phyloP scores from a whole-genome alignment of 1,140 invertebrate species.

The Maniola jurtina region DNA sequence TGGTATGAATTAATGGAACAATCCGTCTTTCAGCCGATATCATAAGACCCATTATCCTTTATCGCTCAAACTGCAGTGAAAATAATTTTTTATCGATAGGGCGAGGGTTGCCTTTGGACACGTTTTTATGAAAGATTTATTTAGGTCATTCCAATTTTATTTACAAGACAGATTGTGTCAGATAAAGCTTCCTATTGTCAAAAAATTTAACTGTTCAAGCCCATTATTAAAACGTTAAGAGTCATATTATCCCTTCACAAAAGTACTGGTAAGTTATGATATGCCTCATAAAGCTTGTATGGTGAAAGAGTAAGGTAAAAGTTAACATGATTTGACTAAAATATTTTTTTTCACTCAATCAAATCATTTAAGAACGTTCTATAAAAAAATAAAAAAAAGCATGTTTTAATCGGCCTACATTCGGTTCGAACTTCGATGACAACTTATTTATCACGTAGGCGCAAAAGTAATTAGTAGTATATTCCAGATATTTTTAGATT shows the following conservation, averaged over 20 bases:
- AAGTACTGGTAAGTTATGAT: conserved; percentile 26
- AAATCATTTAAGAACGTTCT: neutral
- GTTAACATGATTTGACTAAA: neutral
- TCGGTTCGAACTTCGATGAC: neutral
- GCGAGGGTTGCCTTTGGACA: conserved; percentile 10
- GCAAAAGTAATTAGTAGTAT: conserved; percentile 19
- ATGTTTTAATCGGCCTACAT: too few species aligned
- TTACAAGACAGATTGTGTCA: conserved; percentile 32
- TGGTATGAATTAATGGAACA: conserved; percentile 20
- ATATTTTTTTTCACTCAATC: neutral
- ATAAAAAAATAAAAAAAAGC: too few species aligned
- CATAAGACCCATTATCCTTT: conserved; percentile 11
- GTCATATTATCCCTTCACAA: conserved; percentile 1
- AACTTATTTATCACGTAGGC: neutral
- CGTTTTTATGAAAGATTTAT: conserved; percentile 44
- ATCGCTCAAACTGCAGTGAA: neutral
- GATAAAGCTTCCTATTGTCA: conserved; percentile 27
- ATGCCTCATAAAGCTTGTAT: conserved; percentile 25
- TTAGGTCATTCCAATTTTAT: conserved; percentile 38
- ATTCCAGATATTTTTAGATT: conserved; percentile 43
- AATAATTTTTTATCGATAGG: conserved; percentile 11
- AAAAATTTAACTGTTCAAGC: conserved; percentile 19
- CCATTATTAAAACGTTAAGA: conserved; percentile 23
- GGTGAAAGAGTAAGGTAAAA: neutral
- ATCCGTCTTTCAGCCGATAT: conserved; percentile 8